Conservation (phyloP, 2,113 vertebrate genomes). For the Columba janthina region DNA sequence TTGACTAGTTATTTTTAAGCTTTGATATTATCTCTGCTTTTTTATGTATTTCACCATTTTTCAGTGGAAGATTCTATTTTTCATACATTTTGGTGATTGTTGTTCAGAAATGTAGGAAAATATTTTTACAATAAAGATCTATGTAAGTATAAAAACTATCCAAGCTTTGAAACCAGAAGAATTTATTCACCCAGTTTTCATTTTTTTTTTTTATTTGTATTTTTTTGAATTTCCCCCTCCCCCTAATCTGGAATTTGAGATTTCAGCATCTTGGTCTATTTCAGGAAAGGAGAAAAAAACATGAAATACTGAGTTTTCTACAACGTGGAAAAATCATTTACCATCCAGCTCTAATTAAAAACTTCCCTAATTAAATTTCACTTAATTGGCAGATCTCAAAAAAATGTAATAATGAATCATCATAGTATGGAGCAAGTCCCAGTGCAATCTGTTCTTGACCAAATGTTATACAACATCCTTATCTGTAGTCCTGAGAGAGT, state of each 20-base stretch:
- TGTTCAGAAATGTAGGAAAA: not conserved
- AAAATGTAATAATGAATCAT: slow-evolving; percentile 33
- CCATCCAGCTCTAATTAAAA: slow-evolving; percentile 39
- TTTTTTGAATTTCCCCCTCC: too few relatives aligned
- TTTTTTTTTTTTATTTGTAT: not conserved
- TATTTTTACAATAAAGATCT: not conserved
- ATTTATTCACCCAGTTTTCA: not conserved
- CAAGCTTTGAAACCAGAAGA: not conserved
- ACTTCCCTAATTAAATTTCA: slow-evolving; percentile 34
- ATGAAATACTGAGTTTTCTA: not conserved
- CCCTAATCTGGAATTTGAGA: not conserved
- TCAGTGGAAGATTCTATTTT: not conserved
- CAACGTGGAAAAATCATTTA: not conserved
- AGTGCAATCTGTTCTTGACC: slow-evolving; percentile 56
- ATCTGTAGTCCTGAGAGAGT: not conserved
- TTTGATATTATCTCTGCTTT: not conserved
- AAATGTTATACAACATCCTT: slow-evolving; percentile 30
- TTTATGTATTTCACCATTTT: not conserved
- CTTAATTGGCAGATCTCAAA: slow-evolving; percentile 31
- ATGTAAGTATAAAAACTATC: not conserved
- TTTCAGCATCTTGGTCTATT: not conserved
- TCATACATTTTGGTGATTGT: not conserved
- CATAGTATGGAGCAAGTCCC: not conserved
- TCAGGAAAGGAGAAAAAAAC: not conserved
- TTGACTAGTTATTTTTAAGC: not conserved